phyloP scores from a whole-genome alignment of 2,113 vertebrate genomes.

The Naja naja region DNA sequence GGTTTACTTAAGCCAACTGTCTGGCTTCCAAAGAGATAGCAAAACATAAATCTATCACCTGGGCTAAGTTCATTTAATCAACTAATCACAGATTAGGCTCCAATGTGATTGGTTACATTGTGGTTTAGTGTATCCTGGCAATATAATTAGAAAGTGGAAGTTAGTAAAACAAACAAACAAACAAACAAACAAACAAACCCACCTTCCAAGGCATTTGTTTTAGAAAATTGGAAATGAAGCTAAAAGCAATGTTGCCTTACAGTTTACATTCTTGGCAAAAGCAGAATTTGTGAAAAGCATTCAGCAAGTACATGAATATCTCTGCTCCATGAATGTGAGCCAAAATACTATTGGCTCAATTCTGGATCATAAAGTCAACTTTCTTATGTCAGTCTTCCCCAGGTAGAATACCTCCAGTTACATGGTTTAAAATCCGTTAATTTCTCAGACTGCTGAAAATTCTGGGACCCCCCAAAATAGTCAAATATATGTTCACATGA shows the following conservation, averaged over 20 bases:
- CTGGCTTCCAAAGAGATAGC: not conserved
- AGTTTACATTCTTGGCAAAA: not conserved
- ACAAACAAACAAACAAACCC: not conserved
- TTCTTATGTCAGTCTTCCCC: not conserved
- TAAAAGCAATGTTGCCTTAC: not conserved
- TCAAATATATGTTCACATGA: not conserved
- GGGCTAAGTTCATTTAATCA: not conserved
- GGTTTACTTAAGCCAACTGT: not conserved
- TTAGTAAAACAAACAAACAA: not conserved
- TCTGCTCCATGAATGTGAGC: not conserved
- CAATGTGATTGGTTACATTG: not conserved
- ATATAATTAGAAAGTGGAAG: not conserved
- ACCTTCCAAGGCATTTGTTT: not conserved
- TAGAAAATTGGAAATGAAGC: not conserved
- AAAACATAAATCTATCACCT: not conserved
- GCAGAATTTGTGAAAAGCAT: not conserved
- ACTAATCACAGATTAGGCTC: not conserved
- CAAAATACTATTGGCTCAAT: not conserved
- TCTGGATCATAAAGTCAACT: not conserved
- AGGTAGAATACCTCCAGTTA: not conserved
- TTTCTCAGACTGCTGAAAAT: not conserved
- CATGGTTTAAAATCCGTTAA: not conserved
- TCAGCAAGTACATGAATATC: not conserved
- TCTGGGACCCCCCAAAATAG: not conserved
- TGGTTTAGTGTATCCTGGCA: not conserved